Evolutionary conservation across 2,888 invertebrate species (phyloP).

Genomic region (Erebia epiphron): DNA sequence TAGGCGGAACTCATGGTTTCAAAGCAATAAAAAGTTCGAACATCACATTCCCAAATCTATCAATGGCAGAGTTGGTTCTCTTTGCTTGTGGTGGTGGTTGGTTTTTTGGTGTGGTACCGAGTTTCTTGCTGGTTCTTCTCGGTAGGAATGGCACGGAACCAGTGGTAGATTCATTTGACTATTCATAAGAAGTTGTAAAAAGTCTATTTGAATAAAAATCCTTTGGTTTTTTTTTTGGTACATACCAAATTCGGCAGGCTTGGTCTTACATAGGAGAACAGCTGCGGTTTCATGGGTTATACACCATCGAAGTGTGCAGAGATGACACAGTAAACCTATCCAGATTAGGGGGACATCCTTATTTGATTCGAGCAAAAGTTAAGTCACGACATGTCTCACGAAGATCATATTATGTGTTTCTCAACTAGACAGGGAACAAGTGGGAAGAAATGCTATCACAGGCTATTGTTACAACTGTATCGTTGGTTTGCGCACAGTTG

Average conservation of each 20-base stretch:
- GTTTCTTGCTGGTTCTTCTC: no score
- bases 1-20: background rate
- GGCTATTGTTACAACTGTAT: constrained; percentile 1
- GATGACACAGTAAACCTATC: background rate
- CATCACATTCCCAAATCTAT: background rate
- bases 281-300: background rate
- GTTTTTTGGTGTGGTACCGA: no score
- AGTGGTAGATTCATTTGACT: no score
- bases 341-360: background rate
- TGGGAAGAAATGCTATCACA: background rate
- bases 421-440: background rate
- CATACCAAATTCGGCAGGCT: constrained; percentile 3
- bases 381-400: background rate
- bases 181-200: no score
- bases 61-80: background rate
- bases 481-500: constrained; percentile 1
- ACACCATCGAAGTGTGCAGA: constrained; percentile 4
- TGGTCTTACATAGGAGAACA: constrained; percentile 1
- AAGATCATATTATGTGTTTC: background rate
- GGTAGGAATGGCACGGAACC: no score
- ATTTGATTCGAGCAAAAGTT: background rate
- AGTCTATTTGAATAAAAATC: no score
- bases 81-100: constrained; percentile 8
- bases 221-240: no score
- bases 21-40: background rate